phyloP scores from a whole-genome alignment of 2,888 invertebrate genomes.

The Megaustenia siamemsis region DNA sequence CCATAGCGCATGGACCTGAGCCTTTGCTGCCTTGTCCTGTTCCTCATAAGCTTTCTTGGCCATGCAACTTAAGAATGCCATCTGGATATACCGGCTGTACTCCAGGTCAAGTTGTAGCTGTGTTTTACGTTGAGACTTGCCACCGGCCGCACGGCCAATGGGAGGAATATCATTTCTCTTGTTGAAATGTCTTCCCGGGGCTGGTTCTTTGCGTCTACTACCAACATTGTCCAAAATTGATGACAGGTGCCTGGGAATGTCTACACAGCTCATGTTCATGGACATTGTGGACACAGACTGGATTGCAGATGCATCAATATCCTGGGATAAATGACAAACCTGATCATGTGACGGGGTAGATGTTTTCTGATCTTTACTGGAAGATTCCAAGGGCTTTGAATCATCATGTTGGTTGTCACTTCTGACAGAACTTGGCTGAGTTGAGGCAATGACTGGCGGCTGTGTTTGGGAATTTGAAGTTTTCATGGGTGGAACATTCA shows the following conservation, averaged over 20 bases:
- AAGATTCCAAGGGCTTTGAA: neutral
- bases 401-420: slow-evolving; percentile 28
- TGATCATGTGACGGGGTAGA: slow-evolving; percentile 71
- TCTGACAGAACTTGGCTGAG: slow-evolving; percentile 56
- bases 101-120: slow-evolving; percentile 67
- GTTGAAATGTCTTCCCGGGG: neutral
- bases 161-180: neutral
- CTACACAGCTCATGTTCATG: neutral
- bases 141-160: slow-evolving; percentile 44
- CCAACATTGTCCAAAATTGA: neutral
- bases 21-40: slow-evolving; percentile 72
- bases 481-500: neutral
- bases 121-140: slow-evolving; percentile 47
- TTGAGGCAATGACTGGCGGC: slow-evolving; percentile 53
- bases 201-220: neutral
- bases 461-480: neutral
- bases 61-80: slow-evolving; percentile 66
- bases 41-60: slow-evolving; percentile 65
- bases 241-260: no score
- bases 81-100: slow-evolving; percentile 71
- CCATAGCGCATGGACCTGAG: slow-evolving; percentile 70
- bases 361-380: slow-evolving; percentile 62
- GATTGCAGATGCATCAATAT: slow-evolving; percentile 72
- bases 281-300: slow-evolving; percentile 65
- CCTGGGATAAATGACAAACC: slow-evolving; percentile 47